Evolutionary conservation across 2,797 vertebrate genomes (phyloP), one percentile per base, ranked within the genome.

Genomic region (Fringilla coelebs): DNA sequence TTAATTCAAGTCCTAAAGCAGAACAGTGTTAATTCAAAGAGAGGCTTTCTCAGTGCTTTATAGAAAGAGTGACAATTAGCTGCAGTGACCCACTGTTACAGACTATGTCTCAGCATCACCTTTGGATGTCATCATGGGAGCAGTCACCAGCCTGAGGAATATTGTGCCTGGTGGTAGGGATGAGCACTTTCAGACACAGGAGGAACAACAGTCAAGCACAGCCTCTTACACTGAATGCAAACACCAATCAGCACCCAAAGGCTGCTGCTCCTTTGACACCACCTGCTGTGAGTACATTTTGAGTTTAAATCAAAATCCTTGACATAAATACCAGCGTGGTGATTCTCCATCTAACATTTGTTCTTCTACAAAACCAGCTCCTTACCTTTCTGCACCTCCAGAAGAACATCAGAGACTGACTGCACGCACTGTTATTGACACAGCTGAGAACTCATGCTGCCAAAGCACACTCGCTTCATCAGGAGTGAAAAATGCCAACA

Each of bases 11-110:
- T 96, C 97, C 97, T 97, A 96, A 98, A 98, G 97, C 98, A 98
- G 97, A 98, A 98, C 95, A 96, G 92, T 96, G 97, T 97, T 97
- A 97, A 97, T 96, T 97, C 93, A 95, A 96, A 98, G 96, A 97
- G 95, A 96, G 94, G 95, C 92, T 97, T 97, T 89, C 98, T 96
- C 96, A 98, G 97, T 92, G 92, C 91, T 97, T 98, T 94, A 84
- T 52, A 97, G 73, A 92, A 96, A 97, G 93, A 97, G 40, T 94
- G 95, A 95, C 96, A 96, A 89, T 97, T 96, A 98, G 95, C 88
- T 96, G 96, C 34, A 36, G 94, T 93, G 79, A 96, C 88, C 90
- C 79, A 29, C 67, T 90, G 75, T 92, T 92, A 95, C 60, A 88
- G 91, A 93, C 86, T 63, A 43, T 65, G 77, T 88, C 93, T 94